Percentiles rank a stretch among this genome's conserved stretches.
These are phyloP conservation scores for Dicaeum eximium DNA, from an alignment of 2,113 vertebrate species.

Conservation along the genomic window DNA sequence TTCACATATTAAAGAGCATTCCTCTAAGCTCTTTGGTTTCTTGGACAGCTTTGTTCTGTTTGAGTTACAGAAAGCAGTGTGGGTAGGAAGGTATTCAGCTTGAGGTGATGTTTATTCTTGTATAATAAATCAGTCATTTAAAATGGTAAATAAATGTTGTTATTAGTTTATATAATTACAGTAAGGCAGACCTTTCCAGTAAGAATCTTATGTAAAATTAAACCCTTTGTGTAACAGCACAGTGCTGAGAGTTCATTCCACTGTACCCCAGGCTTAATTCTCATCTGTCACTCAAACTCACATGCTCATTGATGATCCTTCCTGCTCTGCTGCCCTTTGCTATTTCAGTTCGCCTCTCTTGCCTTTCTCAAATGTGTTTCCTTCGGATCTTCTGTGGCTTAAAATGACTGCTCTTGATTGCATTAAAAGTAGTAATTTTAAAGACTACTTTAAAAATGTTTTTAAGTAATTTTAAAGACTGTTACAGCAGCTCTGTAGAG, in stretches of 20 bases:
- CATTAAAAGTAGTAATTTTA: not conserved
- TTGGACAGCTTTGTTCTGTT: not conserved
- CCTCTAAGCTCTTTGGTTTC: not conserved
- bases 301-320: not conserved
- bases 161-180: not conserved
- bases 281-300: not conserved
- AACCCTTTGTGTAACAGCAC: not conserved
- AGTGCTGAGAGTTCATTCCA: not conserved
- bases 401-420: not conserved
- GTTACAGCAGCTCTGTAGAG: not conserved
- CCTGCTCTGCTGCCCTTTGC: not conserved
- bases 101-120: not conserved
- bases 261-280: not conserved
- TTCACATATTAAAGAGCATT: not conserved
- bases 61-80: not conserved
- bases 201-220: not conserved
- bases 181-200: not conserved
- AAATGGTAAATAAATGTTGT: not conserved
- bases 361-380: not conserved
- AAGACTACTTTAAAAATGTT: not conserved
- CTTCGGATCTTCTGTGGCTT: not conserved
- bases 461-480: not conserved
- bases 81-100: not conserved
- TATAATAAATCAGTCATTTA: not conserved
- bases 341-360: not conserved